A percentile compares a stretch with the other conserved stretches of the same genome.
phyloP scores from a whole-genome alignment of 2,113 vertebrate species.

The Chaetops frenatus region DNA sequence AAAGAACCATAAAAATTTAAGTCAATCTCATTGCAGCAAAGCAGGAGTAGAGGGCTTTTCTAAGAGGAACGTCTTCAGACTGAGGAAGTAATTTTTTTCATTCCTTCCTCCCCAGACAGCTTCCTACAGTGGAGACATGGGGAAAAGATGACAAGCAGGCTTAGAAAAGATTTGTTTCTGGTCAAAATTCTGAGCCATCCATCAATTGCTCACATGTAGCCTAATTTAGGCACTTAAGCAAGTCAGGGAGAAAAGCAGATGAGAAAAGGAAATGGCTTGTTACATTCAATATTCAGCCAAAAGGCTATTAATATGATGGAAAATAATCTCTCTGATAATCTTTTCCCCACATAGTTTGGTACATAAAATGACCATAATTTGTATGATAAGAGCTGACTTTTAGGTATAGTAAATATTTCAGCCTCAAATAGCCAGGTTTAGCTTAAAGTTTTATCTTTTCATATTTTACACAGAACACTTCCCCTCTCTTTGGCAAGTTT shows the following conservation, averaged over 20 bases:
- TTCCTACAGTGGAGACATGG: background rate
- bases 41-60: background rate
- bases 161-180: background rate
- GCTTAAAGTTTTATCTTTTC: background rate
- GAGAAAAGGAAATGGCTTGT: background rate
- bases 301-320: background rate
- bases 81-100: background rate
- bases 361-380: background rate
- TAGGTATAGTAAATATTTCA: background rate
- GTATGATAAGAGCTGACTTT: background rate
- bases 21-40: background rate
- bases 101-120: background rate
- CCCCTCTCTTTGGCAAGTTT: background rate
- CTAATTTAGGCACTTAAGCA: background rate
- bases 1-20: background rate
- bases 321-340: background rate
- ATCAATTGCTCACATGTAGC: background rate
- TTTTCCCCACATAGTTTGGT: background rate
- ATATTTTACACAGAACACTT: background rate
- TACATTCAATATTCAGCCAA: background rate
- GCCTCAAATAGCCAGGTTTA: background rate
- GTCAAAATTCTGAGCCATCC: background rate
- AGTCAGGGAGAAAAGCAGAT: background rate
- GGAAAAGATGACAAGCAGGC: background rate
- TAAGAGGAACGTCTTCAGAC: background rate